These are phyloP conservation scores for Neosalanx taihuensis DNA, from an alignment of 2,797 vertebrate species.

Conservation along the genomic window DNA sequence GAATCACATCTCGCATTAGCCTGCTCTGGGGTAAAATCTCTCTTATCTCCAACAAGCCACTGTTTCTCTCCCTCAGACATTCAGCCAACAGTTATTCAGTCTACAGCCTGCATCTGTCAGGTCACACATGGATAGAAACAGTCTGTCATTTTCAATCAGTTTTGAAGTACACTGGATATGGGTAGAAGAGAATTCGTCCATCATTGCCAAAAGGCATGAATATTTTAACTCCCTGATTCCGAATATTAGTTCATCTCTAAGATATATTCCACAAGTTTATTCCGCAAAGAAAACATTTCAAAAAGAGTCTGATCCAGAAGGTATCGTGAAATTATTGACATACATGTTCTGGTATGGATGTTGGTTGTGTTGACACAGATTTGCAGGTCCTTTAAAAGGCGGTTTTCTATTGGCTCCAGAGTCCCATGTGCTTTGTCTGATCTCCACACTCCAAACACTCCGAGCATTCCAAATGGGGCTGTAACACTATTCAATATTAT, in stretches of 20 bases:
- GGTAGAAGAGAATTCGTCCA: not conserved
- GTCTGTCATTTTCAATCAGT: not conserved
- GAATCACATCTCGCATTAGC: not conserved
- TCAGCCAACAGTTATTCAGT: not conserved
- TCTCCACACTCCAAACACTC: not conserved
- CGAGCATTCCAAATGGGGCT: not conserved
- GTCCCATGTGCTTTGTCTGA: conserved; percentile 4
- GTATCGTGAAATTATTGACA: not conserved
- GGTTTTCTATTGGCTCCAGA: not conserved
- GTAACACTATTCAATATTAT: not conserved
- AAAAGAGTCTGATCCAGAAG: not conserved
- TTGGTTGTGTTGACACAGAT: conserved; percentile 9
- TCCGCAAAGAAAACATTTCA: not conserved
- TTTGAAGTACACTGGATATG: not conserved
- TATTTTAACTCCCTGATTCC: not conserved
- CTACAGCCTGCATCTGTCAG: not conserved
- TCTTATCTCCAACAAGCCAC: conserved; percentile 7
- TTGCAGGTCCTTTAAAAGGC: not conserved
- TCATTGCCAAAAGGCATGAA: not conserved
- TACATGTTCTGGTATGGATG: not conserved
- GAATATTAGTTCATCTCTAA: not conserved
- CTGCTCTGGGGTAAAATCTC: not conserved
- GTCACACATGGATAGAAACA: not conserved
- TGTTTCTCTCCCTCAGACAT: not conserved
- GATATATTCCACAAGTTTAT: not conserved